phyloP scores from a whole-genome alignment of 2,888 invertebrate genomes.

The Dicyrtoma fusca region DNA sequence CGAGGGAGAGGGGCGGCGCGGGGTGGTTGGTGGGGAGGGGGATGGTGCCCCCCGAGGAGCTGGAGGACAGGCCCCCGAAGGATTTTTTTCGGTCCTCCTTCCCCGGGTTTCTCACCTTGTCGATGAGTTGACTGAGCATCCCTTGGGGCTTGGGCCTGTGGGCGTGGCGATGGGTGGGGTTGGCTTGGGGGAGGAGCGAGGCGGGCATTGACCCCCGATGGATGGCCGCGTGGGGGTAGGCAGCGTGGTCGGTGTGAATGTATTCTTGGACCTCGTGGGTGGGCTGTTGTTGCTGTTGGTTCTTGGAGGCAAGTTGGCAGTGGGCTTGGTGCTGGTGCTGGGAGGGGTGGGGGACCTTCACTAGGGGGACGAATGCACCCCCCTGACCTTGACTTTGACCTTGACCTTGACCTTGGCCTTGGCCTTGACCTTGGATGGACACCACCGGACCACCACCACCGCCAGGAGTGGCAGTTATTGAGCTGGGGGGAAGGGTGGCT shows the following conservation, averaged over 20 bases:
- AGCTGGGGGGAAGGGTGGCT: constrained; percentile 14
- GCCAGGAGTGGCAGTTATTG: constrained; percentile 39
- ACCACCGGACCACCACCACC: too few species aligned
- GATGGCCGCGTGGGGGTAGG: constrained; percentile 26
- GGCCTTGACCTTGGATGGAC: constrained; percentile 22
- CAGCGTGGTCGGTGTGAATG: constrained; percentile 55
- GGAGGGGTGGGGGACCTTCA: not conserved
- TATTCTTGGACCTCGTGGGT: constrained; percentile 45
- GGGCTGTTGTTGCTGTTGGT: constrained; percentile 13
- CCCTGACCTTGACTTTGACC: constrained; percentile 36
- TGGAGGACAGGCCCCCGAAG: constrained; percentile 30
- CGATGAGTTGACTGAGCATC: constrained; percentile 65
- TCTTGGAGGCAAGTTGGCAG: constrained; percentile 25
- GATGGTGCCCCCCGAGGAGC: constrained; percentile 37
- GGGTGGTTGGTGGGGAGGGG: constrained; percentile 46
- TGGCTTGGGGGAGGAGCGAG: not conserved
- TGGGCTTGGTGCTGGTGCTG: constrained; percentile 38
- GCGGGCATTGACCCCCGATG: constrained; percentile 20
- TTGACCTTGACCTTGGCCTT: constrained; percentile 5
- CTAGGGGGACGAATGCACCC: constrained; percentile 23
- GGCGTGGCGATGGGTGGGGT: constrained; percentile 19
- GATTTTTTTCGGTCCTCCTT: constrained; percentile 56
- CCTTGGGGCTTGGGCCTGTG: constrained; percentile 57
- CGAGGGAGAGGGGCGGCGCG: constrained; percentile 37
- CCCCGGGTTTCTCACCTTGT: constrained; percentile 61